Conservation (phyloP, 1,140 invertebrate species). For the Teleopsis dalmanni region DNA sequence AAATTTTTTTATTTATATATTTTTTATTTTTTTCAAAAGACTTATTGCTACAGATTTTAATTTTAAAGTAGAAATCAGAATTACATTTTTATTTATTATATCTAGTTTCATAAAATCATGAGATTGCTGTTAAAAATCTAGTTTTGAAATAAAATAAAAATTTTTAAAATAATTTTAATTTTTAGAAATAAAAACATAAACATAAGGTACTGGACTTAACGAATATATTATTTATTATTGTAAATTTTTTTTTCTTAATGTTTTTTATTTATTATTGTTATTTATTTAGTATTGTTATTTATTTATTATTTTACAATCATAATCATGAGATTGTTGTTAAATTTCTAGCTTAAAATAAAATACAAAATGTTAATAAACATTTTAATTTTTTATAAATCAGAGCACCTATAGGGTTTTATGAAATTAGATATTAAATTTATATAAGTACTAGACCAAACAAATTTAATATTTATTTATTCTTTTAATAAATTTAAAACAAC, state of each 20-base stretch:
- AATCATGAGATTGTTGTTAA: too few species aligned
- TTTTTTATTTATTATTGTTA: constrained; percentile 1
- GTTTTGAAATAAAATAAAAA: neutral
- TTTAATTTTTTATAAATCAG: too few species aligned
- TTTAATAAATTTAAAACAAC: too few species aligned
- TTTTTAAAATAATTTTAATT: neutral
- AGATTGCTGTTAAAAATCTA: neutral
- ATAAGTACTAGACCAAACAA: too few species aligned
- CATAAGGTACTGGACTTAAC: neutral
- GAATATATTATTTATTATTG: neutral
- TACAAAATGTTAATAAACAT: too few species aligned
- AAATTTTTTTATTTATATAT: constrained; percentile 5
- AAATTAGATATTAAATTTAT: too few species aligned
- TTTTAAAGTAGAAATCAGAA: neutral
- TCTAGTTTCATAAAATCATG: neutral
- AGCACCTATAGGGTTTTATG: too few species aligned
- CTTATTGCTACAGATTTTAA: too few species aligned
- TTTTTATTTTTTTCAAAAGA: neutral
- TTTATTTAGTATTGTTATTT: neutral
- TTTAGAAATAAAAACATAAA: neutral
- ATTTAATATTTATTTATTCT: too few species aligned
- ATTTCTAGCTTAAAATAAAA: too few species aligned
- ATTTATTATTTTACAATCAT: too few species aligned
- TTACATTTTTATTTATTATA: too few species aligned
- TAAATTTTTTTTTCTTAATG: neutral